Evolutionary conservation across 1,140 invertebrate species (phyloP).

Genomic region (Trichonephila inaurata): DNA sequence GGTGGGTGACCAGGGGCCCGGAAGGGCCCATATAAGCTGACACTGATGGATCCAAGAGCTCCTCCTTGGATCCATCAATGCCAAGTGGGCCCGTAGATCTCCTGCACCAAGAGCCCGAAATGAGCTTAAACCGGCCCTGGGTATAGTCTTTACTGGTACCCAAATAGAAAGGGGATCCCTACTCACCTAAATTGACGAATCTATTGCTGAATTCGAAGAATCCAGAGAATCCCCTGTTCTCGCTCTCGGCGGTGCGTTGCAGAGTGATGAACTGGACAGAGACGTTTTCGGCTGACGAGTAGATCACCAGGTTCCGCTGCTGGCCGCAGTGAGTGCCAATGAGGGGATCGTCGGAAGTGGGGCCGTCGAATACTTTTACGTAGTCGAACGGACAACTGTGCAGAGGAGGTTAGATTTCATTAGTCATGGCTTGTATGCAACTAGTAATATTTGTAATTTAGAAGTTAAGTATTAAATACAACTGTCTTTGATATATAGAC

Average conservation of each 20-base stretch:
- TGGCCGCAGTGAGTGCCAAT: conserved; percentile 99
- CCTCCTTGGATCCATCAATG: too few species aligned
- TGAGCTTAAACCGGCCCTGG: too few species aligned
- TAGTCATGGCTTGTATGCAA: background rate
- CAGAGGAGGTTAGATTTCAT: background rate
- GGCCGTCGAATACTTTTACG: conserved; percentile 97
- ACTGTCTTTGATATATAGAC: too few species aligned
- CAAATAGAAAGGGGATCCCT: background rate
- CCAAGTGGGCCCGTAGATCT: too few species aligned
- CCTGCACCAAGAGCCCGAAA: too few species aligned
- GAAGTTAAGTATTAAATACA: too few species aligned
- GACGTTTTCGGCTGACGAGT: conserved; percentile 93
- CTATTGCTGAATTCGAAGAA: conserved; percentile 97
- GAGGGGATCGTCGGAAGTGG: conserved; percentile 89
- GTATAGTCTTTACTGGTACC: too few species aligned
- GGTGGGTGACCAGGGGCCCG: too few species aligned
- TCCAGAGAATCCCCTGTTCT: conserved; percentile 96
- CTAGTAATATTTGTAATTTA: too few species aligned
- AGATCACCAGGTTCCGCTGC: conserved; percentile 95
- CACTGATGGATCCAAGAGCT: too few species aligned
- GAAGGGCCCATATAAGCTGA: too few species aligned
- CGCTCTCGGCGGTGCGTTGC: conserved; percentile 92
- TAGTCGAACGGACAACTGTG: conserved; percentile 98
- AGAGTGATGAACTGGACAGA: conserved; percentile 94
- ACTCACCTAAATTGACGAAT: conserved; percentile 94